phyloP scores from a whole-genome alignment of 2,888 invertebrate species.

The Sceliomorpha sp. region DNA sequence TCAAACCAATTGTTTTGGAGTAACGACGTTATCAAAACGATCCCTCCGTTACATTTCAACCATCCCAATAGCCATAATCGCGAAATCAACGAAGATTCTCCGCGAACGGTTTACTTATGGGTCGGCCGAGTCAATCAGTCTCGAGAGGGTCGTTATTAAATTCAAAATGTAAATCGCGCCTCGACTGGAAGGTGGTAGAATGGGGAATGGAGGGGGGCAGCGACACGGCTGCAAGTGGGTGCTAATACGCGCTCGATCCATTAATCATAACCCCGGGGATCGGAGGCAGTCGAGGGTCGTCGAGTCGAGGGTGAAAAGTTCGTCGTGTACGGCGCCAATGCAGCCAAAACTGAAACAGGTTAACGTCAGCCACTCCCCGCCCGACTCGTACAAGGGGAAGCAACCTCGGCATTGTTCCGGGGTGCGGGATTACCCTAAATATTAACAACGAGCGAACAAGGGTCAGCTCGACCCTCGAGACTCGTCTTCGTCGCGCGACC shows the following conservation, averaged over 20 bases:
- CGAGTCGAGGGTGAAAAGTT: conserved; percentile 63
- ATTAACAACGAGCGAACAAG: conserved; percentile 75
- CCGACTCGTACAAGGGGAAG: conserved; percentile 55
- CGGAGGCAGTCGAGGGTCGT: conserved; percentile 36
- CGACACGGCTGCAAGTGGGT: conserved; percentile 68
- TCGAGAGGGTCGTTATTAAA: conserved; percentile 76
- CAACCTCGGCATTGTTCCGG: conserved; percentile 67
- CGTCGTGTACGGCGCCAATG: conserved; percentile 61
- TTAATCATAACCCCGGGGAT: conserved; percentile 77
- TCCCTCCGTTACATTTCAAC: no score
- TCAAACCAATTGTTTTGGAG: no score
- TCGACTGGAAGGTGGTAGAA: no score
- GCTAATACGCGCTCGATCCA: conserved; percentile 78
- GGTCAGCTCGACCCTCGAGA: conserved; percentile 68
- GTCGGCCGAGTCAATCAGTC: conserved; percentile 69
- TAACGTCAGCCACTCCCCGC: conserved; percentile 63
- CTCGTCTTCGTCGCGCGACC: conserved; percentile 41
- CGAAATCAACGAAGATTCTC: no score
- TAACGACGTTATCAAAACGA: no score
- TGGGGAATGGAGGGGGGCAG: conserved; percentile 25
- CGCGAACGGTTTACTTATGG: conserved; percentile 19
- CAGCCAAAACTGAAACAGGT: conserved; percentile 51
- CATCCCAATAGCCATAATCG: no score
- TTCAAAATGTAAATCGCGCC: conserved; percentile 77
- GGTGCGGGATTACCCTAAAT: conserved; percentile 74